Percentiles rank a stretch among this genome's conserved stretches.
phyloP scores from a whole-genome alignment of 1,140 invertebrate species.

The Bemisia tabaci region DNA sequence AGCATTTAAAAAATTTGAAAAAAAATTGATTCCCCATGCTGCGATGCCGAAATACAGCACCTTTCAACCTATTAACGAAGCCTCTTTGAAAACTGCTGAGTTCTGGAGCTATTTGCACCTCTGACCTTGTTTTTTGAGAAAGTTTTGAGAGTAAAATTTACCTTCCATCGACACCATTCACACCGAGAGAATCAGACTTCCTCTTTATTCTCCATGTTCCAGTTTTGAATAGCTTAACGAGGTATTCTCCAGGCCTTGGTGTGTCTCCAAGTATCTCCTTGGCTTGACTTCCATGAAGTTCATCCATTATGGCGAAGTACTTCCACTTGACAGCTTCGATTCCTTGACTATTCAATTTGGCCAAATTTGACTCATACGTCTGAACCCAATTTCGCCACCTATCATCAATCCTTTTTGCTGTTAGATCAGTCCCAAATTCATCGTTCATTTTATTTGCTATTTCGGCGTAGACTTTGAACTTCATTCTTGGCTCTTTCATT shows the following conservation, averaged over 20 bases:
- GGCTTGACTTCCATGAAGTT: constrained; percentile 4
- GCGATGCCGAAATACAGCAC: no score
- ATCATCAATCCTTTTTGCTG: constrained; percentile 12
- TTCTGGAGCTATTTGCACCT: no score
- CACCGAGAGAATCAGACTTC: neutral
- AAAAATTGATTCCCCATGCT: no score
- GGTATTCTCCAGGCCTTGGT: constrained; percentile 14
- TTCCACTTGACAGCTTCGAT: constrained; percentile 14
- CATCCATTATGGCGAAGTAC: constrained; percentile 18
- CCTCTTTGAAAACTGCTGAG: no score
- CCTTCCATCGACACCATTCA: neutral
- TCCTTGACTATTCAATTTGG: constrained; percentile 13
- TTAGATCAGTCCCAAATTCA: constrained; percentile 12
- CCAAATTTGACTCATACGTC: constrained; percentile 12
- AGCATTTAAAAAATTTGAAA: no score
- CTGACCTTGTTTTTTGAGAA: no score
- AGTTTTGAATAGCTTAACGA: constrained; percentile 10
- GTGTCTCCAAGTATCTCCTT: constrained; percentile 8
- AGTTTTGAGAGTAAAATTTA: no score
- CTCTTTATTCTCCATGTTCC: constrained; percentile 8
- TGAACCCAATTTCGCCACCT: constrained; percentile 15
- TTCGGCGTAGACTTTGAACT: constrained; percentile 1
- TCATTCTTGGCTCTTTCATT: neutral
- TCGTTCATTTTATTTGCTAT: constrained; percentile 13
- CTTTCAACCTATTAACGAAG: no score